Conservation (phyloP, 2,113 vertebrate genomes). For the Stigmatopora nigra region DNA sequence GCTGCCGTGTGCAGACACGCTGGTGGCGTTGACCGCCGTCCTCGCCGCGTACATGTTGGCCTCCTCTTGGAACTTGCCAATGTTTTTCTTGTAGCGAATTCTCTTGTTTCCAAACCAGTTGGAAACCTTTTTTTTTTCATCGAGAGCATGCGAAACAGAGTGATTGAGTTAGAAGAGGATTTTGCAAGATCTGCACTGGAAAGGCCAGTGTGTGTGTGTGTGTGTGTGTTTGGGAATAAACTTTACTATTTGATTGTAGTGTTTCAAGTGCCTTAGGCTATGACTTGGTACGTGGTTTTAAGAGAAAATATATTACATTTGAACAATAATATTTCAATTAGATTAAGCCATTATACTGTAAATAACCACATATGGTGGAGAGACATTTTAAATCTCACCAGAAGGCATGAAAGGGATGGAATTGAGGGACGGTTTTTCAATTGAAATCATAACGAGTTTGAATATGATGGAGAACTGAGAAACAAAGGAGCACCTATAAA, state of each 20-base stretch:
- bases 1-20: conserved; percentile 94
- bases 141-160: neutral
- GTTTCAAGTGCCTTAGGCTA: neutral
- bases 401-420: neutral
- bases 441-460: no score
- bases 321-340: neutral
- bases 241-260: no score
- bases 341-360: neutral
- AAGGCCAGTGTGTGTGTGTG: neutral
- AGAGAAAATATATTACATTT: neutral
- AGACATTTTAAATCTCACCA: no score
- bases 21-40: conserved; percentile 94
- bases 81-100: conserved; percentile 99
- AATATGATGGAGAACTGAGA: no score
- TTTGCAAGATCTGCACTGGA: neutral
- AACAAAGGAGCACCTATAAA: no score
- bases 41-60: conserved; percentile 99
- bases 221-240: neutral
- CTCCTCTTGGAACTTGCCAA: conserved; percentile 99
- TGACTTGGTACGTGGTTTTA: neutral
- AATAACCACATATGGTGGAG: neutral
- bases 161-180: neutral
- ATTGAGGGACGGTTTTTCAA: neutral
- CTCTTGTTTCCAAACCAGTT: conserved; percentile 99
- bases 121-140: conserved; percentile 77